Base-by-base conservation (phyloP, 2,797 vertebrate species). In the Corythornis leucogaster region DNA sequence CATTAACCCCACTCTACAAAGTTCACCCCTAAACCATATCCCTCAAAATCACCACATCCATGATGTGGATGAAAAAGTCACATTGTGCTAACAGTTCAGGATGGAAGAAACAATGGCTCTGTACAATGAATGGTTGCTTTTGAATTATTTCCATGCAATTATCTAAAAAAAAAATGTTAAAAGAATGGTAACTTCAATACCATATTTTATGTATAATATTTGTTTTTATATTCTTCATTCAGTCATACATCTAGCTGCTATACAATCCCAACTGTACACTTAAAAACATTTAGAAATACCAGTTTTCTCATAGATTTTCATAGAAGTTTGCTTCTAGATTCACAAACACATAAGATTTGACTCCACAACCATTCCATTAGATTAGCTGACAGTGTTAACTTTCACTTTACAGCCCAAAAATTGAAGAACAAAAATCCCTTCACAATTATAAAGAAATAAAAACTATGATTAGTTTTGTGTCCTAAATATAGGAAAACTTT, bases 391-490 rank as follows among this genome's bases (percentile, higher is more conserved):
- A 80, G 46, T 42, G 42, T n/a, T 80, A 40, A 33, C 58, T 77
- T 93, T 80, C 12, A 53, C 50, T 87, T 70, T 67, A 59, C 5
- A 70, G 26, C 2, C 2, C 1, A 90, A 85, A 85, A 79, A 35
- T 0, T 13, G 28, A 88, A 19, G 40, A 22, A 73, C 14, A 80
- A 75, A 67, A 80, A 11, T 2, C 3, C 6, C 19, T 2, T 0
- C 15, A 68, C 5, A 66, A n/a, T 30, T 62, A 40, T 24, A 67
- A 73, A 45, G 21, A 75, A 87, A 87, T 28, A 3, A 87, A 71
- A 80, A 79, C 53, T 0, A 1, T 26, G 4, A 42, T 58, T 50
- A 9, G 4, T 50, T 85, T 87, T 40, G 13, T 69, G 30, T 55
- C 25, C 35, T n/a, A 45, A 75, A 45, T 13, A 26, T 35, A 73